Evolutionary conservation across 2,888 invertebrate genomes (phyloP).

Genomic region (Leucophenga maculata): DNA sequence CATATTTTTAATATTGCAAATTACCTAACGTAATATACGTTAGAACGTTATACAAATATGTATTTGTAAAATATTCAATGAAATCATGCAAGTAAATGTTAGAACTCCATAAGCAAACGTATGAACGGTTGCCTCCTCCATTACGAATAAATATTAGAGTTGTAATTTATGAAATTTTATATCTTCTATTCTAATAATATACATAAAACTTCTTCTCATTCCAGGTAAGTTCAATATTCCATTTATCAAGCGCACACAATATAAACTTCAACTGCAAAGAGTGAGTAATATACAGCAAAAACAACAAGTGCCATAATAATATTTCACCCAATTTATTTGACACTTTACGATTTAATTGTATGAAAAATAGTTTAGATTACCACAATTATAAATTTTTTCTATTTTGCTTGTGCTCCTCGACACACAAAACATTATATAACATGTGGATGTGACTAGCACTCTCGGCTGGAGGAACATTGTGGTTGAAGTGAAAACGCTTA

Average conservation of each 20-base stretch:
- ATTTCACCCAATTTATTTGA: slow-evolving; percentile 20
- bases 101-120: too few relatives aligned
- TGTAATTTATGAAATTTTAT: too few relatives aligned
- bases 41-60: too few relatives aligned
- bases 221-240: slow-evolving; percentile 41
- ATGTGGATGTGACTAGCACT: neutral
- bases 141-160: too few relatives aligned
- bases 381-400: slow-evolving; percentile 5
- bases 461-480: neutral
- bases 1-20: too few relatives aligned
- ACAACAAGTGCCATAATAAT: neutral
- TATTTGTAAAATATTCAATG: too few relatives aligned
- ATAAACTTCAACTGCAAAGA: too few relatives aligned
- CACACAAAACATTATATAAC: neutral
- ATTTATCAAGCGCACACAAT: too few relatives aligned
- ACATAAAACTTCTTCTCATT: slow-evolving; percentile 21
- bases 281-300: neutral
- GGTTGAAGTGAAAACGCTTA: neutral
- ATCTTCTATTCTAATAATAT: too few relatives aligned
- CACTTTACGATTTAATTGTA: slow-evolving; percentile 15
- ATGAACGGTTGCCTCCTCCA: too few relatives aligned
- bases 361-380: slow-evolving; percentile 12
- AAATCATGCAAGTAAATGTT: too few relatives aligned
- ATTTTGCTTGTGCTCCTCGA: neutral
- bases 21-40: too few relatives aligned